These are phyloP conservation scores for Agraylea sexmaculata DNA, from an alignment of 1,140 invertebrate species.

Conservation along the genomic window DNA sequence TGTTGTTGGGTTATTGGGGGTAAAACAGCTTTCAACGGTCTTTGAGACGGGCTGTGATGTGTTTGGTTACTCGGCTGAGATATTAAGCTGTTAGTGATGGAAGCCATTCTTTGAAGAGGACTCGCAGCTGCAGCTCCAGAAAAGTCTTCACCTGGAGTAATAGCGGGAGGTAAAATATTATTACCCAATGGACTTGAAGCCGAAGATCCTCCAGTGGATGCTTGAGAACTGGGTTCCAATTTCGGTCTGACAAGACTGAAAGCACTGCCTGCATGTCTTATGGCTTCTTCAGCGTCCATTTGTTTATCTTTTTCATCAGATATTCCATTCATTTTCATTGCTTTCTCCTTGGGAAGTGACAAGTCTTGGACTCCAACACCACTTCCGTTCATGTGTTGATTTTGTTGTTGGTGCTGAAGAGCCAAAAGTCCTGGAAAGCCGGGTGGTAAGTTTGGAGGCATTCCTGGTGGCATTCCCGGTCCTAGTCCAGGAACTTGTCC, in stretches of 20 bases:
- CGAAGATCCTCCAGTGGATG: slow-evolving; percentile 49
- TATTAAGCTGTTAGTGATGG: slow-evolving; percentile 91
- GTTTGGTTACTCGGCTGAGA: slow-evolving; percentile 78
- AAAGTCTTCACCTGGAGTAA: slow-evolving; percentile 66
- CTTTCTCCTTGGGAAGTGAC: slow-evolving; percentile 68
- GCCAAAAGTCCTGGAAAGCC: slow-evolving; percentile 37
- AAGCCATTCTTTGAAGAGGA: slow-evolving; percentile 92
- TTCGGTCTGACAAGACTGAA: slow-evolving; percentile 75
- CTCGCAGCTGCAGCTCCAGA: slow-evolving; percentile 68
- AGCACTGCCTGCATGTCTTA: slow-evolving; percentile 71
- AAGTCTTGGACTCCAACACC: slow-evolving; percentile 67
- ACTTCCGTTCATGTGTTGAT: slow-evolving; percentile 43
- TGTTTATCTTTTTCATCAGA: slow-evolving; percentile 51
- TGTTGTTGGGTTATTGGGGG: slow-evolving; percentile 98
- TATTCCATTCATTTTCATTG: slow-evolving; percentile 57
- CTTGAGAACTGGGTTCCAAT: slow-evolving; percentile 55
- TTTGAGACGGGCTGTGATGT: slow-evolving; percentile 65
- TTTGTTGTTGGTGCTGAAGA: slow-evolving; percentile 46
- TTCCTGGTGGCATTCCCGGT: slow-evolving; percentile 38
- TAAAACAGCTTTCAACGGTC: slow-evolving; percentile 88
- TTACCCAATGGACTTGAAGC: slow-evolving; percentile 70
- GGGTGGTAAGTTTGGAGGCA: slow-evolving; percentile 33
- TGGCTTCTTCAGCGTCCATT: slow-evolving; percentile 50
- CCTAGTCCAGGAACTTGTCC: slow-evolving; percentile 44
- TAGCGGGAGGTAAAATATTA: slow-evolving; percentile 67